Conservation (phyloP, 2,888 invertebrate genomes). For the Thumatha senex region DNA sequence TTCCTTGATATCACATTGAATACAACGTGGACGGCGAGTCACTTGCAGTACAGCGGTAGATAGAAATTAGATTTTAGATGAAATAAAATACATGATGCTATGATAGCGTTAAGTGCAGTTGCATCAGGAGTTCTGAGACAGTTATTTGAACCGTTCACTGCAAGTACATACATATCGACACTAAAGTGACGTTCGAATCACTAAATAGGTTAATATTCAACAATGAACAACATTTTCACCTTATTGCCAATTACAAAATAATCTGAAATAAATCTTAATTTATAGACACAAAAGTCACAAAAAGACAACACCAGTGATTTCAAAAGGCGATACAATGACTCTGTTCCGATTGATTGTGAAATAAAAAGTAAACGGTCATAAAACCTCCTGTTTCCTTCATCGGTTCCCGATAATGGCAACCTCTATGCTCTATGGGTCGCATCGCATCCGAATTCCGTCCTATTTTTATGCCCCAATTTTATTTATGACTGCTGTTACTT, state of each 20-base stretch:
- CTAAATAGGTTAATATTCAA: too few relatives aligned
- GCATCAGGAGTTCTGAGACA: too few relatives aligned
- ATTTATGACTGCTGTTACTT: slow-evolving; percentile 1
- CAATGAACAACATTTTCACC: not conserved
- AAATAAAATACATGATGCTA: too few relatives aligned
- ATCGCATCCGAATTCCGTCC: not conserved
- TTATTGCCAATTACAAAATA: not conserved
- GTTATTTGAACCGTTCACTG: too few relatives aligned
- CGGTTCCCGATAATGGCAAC: not conserved
- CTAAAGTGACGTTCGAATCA: too few relatives aligned
- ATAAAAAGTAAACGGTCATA: slow-evolving; percentile 1
- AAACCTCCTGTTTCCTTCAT: not conserved
- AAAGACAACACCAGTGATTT: not conserved
- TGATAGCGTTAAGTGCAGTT: too few relatives aligned
- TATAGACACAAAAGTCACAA: not conserved
- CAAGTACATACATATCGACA: too few relatives aligned
- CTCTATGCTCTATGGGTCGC: not conserved
- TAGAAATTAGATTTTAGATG: too few relatives aligned
- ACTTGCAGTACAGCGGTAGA: too few relatives aligned
- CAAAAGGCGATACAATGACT: not conserved
- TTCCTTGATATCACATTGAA: too few relatives aligned
- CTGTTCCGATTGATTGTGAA: not conserved
- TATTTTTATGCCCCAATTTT: not conserved
- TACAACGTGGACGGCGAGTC: too few relatives aligned
- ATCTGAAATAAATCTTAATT: not conserved